phyloP scores from a whole-genome alignment of 2,888 invertebrate genomes.

The Dynastes grantii region DNA sequence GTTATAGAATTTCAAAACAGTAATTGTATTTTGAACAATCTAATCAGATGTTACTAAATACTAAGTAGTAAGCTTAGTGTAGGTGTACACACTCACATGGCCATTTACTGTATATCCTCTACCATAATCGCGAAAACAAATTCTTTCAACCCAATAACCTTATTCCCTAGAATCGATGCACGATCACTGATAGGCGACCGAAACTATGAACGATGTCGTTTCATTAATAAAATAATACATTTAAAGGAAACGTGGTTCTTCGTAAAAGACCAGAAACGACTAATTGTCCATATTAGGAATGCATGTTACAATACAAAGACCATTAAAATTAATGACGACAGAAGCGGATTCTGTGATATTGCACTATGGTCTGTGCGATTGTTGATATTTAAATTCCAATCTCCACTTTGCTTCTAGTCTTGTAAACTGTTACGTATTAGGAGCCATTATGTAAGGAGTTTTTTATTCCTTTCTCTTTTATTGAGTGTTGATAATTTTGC shows the following conservation, averaged over 20 bases:
- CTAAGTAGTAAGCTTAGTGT: too few relatives aligned
- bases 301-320: constrained; percentile 23
- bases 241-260: constrained; percentile 41
- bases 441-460: background rate
- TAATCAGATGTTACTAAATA: too few relatives aligned
- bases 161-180: constrained; percentile 36
- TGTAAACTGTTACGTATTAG: constrained; percentile 11
- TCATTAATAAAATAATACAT: constrained; percentile 44
- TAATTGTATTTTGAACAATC: too few relatives aligned
- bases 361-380: constrained; percentile 11
- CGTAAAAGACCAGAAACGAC: constrained; percentile 2
- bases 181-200: constrained; percentile 31
- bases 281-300: constrained; percentile 30
- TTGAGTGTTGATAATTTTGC: background rate
- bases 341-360: constrained; percentile 20
- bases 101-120: background rate
- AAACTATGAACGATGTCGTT: constrained; percentile 22
- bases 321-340: constrained; percentile 37
- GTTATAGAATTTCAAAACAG: too few relatives aligned
- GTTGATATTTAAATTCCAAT: constrained; percentile 22
- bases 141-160: constrained; percentile 41
- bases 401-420: background rate
- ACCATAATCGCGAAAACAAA: constrained; percentile 16
- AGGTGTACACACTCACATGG: too few relatives aligned
- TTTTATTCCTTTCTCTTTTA: constrained; percentile 14